Evolutionary conservation across 92 coral and sea anemone genomes (phyloP), one percentile per base, ranked within the genome.

Genomic region (Phenganax subtilis): DNA sequence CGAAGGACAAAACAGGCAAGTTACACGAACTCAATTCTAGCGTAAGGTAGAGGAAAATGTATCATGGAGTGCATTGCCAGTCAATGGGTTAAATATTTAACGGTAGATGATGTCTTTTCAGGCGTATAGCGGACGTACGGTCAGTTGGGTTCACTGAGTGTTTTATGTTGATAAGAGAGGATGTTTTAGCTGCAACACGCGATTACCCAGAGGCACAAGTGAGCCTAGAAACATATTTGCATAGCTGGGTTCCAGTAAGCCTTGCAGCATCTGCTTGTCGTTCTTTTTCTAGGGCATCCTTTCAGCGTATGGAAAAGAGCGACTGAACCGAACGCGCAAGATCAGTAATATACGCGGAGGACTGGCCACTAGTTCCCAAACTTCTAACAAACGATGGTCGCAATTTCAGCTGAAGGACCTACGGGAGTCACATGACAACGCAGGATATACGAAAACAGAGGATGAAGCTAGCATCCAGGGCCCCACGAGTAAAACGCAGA

Each of bases 141-240:
- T 91, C 93, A 7, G 85, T 93, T 11, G 98, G 98, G 7, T 93
- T 91, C 56, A 89, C 92, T 20, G 98, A 93, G 74, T 93, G 97
- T 54, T 91, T 93, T 72, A 96, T 93, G 81, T 82, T 93, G 72
- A 87, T 96, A 10, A 89, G 92, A 81, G 98, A 91, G 27, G 98
- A 92, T 54, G 98, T 93, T 15, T 75, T 93, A 81, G 86, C 91
- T 28, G 98, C 98, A 10, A 88, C 93, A 0, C 74, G 93, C 17
- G 98, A 93, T 79, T 93, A 87, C 56, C 98, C 98, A 14, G 98
- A 93, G 73, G 98, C 98, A 1, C 98, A 93, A 92, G 98, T 93
- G 69, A 67, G 27, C 51, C 7, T 14, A 14, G n/a, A 14, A 59
- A 14, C 4, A 25, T 25, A 59, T 25, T 14, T 25, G n/a, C 7